Base-by-base conservation (phyloP, 1,140 invertebrate species). In the Probaryconus sp. region DNA sequence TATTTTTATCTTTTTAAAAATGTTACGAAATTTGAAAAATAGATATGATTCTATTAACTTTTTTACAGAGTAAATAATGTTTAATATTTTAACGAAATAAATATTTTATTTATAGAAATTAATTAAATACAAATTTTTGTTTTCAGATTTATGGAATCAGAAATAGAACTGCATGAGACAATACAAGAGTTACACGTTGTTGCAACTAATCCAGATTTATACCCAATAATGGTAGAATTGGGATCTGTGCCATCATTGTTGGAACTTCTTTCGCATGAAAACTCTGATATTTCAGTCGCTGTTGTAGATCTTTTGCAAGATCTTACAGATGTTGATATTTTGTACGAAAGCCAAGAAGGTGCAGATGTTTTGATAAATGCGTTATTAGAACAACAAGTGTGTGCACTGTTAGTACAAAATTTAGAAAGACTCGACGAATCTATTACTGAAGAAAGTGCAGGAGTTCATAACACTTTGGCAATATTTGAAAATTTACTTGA, bases 91-190 rank as follows among this genome's bases (percentile, higher is more conserved):
- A n/a, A n/a, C n/a, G n/a, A n/a, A n/a, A n/a, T n/a, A n/a, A n/a
- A 26, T 1, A 28, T 30, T 21, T 21, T 43, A 45, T 20, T 58
- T 31, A 43, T 16, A 43, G 2, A 14, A 28, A 33, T 63, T 17
- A 11, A 30, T 45, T 7, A 10, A 38, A 35, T 37, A 17, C 3
- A 16, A 47, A 42, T 24, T 7, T 31, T 14, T 6, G n/a, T 20
- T 68, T 77, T 30, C 63, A 95, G 94, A 86, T 99, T 99, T 88
- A 98, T 99, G 97, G 98, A 99, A 77, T 98, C 97, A 43, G 98
- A 99, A 90, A 88, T 99, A 6, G 97, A 99, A 87, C 87, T 99
- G 33, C 95, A 98, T 88, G 95, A 96, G 79, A 92, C 93, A 1
- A 90, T 99, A 63, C 93, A 99, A 88, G 96, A 99, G 82, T 90